phyloP scores from a whole-genome alignment of 2,797 vertebrate genomes.

The Basileuterus tristriatus region DNA sequence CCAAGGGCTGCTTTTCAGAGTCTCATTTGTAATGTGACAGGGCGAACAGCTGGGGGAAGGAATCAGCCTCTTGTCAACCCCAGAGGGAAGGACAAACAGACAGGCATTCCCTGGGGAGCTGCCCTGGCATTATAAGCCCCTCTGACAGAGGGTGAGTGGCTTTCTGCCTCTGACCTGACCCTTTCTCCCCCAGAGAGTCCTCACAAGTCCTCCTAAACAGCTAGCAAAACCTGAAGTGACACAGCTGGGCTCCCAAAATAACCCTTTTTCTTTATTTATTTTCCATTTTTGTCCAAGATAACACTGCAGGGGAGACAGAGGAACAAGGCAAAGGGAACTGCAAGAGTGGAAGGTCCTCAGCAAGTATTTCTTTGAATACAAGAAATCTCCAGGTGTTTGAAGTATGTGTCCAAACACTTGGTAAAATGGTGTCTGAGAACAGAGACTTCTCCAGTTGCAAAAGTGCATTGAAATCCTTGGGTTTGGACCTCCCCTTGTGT shows the following conservation, averaged over 20 bases:
- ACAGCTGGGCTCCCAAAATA: slow-evolving; percentile 53
- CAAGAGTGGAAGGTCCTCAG: background rate
- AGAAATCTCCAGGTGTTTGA: background rate
- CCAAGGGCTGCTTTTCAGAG: slow-evolving; percentile 79
- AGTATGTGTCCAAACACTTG: background rate
- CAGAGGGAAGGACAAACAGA: slow-evolving; percentile 29
- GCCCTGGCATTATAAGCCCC: slow-evolving; percentile 79
- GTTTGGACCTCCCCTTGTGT: background rate
- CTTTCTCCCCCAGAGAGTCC: slow-evolving; percentile 21
- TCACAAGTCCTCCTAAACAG: slow-evolving; percentile 39
- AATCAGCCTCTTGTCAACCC: slow-evolving; percentile 56
- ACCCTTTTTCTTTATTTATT: background rate
- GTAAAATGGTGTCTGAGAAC: background rate
- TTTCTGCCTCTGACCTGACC: slow-evolving; percentile 75
- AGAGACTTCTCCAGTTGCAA: background rate
- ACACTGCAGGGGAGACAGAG: background rate
- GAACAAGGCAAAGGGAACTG: background rate
- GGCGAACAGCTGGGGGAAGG: slow-evolving; percentile 79
- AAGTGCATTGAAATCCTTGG: background rate
- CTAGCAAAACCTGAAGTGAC: background rate
- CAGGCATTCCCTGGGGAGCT: slow-evolving; percentile 68
- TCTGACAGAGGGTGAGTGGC: slow-evolving; percentile 70
- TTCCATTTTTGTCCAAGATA: background rate
- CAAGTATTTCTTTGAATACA: background rate
- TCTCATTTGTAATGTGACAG: slow-evolving; percentile 83